Evolutionary conservation across 2,888 invertebrate species (phyloP), one percentile per base, ranked within the genome.

Genomic region (Parelbella ahira): DNA sequence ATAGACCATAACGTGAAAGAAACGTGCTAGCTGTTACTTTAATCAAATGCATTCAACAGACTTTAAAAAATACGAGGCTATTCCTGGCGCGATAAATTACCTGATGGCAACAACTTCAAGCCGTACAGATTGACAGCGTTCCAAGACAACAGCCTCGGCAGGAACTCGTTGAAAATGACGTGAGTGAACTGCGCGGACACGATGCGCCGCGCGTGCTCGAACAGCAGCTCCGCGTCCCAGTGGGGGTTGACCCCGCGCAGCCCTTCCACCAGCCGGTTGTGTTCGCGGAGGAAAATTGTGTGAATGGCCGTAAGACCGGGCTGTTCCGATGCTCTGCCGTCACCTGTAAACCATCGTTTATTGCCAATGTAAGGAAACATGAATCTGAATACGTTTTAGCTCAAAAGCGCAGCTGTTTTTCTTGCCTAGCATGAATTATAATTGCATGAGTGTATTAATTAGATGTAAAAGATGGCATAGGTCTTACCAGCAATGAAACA

Each of bases 311-410:
- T 94, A 0, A 98, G 79, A 2, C 92, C 97, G 0, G 97, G 96
- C 68, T 98, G 97, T 69, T 98, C 97, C 0, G 96, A 97, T 0
- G 96, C 96, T 50, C 98, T 89, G 0, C 95, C 94, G 69, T 98
- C 98, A 34, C 94, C 92, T 90, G 57, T 0, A n/a, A n/a, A n/a
- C n/a, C n/a, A n/a, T n/a, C n/a, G n/a, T n/a, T n/a, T n/a, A n/a
- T n/a, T n/a, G n/a, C n/a, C n/a, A n/a, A n/a, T n/a, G n/a, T n/a
- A n/a, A n/a, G n/a, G n/a, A n/a, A n/a, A n/a, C n/a, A n/a, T n/a
- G n/a, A n/a, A n/a, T n/a, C n/a, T n/a, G n/a, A n/a, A n/a, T n/a
- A n/a, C n/a, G n/a, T n/a, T n/a, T n/a, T n/a, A n/a, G n/a, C n/a
- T n/a, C n/a, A n/a, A n/a, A n/a, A n/a, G n/a, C n/a, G n/a, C n/a